A percentile compares a stretch with the other conserved stretches of the same genome.
Evolutionary conservation across 2,888 invertebrate genomes (phyloP).

Genomic region (Uropetala carovei): DNA sequence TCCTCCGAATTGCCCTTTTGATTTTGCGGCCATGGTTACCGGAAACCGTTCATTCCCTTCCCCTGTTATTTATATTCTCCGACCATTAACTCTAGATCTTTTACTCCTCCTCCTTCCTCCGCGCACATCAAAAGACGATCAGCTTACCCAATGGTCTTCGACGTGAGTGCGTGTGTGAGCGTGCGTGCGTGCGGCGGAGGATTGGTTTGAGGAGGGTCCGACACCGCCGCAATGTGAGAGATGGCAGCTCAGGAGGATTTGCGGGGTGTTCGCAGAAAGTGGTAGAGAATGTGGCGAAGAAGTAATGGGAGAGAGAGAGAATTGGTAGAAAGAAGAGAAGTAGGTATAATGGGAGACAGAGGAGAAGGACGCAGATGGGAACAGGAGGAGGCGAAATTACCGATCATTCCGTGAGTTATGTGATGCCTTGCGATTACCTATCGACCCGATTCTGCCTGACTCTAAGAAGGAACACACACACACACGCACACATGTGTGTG

Average conservation of each 20-base stretch:
- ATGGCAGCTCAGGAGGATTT: background rate
- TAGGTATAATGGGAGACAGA: background rate
- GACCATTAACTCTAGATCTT: too few relatives aligned
- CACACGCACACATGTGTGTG: too few relatives aligned
- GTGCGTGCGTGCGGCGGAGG: background rate
- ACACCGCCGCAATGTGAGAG: background rate
- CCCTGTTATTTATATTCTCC: too few relatives aligned
- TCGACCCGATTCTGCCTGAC: background rate
- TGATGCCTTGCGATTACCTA: background rate
- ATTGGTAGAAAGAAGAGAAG: background rate
- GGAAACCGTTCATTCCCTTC: too few relatives aligned
- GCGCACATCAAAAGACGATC: background rate
- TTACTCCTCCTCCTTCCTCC: too few relatives aligned
- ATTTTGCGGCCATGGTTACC: too few relatives aligned
- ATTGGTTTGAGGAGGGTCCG: background rate
- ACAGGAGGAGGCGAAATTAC: background rate
- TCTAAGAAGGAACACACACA: too few relatives aligned
- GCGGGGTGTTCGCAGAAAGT: background rate
- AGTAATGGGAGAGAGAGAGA: background rate
- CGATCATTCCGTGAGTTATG: constrained; percentile 43
- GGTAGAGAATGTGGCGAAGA: background rate
- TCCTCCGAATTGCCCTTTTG: too few relatives aligned
- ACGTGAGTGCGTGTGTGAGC: background rate
- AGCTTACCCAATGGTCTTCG: background rate
- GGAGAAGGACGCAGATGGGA: background rate